Evolutionary conservation across 2,797 vertebrate genomes (phyloP).

Genomic region (Lacerta viridis): DNA sequence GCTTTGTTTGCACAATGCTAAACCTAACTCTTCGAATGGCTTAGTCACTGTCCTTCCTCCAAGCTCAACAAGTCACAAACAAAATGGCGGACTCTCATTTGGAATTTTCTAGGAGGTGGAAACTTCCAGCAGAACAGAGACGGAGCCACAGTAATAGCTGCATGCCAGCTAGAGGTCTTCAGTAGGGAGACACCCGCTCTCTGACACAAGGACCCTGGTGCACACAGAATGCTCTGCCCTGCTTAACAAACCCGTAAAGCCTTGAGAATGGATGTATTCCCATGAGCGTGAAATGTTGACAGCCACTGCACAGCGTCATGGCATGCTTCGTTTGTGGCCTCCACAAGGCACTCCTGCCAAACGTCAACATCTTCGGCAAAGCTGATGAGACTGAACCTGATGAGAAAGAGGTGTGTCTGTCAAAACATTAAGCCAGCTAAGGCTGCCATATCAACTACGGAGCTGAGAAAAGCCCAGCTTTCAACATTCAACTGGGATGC

Average conservation of each 20-base stretch:
- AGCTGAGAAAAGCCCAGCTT: neutral
- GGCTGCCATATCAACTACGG: neutral
- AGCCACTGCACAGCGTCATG: conserved; percentile 83
- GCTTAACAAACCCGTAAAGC: conserved; percentile 82
- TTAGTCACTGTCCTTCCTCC: neutral
- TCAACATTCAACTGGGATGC: neutral
- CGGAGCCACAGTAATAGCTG: neutral
- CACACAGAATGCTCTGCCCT: neutral
- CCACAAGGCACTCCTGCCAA: conserved; percentile 81
- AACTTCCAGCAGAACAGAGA: neutral
- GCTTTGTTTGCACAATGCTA: neutral
- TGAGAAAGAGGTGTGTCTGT: neutral
- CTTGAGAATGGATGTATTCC: conserved; percentile 80
- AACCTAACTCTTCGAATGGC: neutral
- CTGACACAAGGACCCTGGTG: no score
- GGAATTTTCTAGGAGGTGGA: neutral
- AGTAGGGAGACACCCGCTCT: neutral
- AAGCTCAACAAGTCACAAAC: neutral
- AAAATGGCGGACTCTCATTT: neutral
- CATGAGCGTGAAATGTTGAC: conserved; percentile 76
- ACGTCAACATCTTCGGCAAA: conserved; percentile 79
- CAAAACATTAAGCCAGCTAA: neutral
- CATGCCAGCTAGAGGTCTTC: no score
- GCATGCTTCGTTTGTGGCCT: conserved; percentile 80
- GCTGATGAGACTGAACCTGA: conserved; percentile 85